These are phyloP conservation scores for Acanthurus tractus DNA, from an alignment of 2,797 vertebrate species.

Conservation along the genomic window DNA sequence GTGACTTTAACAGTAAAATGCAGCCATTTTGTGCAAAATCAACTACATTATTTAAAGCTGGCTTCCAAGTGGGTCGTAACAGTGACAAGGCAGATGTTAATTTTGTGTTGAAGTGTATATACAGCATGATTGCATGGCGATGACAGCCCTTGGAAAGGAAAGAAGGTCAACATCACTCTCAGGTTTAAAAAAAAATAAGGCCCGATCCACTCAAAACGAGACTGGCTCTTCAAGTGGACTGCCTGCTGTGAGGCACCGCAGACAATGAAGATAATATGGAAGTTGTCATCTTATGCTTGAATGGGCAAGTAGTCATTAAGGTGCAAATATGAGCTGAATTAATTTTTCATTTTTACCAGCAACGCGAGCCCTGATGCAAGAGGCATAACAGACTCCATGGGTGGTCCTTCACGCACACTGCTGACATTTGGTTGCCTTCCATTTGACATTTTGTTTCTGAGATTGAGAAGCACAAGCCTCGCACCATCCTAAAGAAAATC, in stretches of 20 bases:
- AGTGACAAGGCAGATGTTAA: conserved; percentile 47
- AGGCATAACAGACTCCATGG: conserved; percentile 40
- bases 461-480: background rate
- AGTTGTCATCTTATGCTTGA: conserved; percentile 46
- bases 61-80: conserved; percentile 21
- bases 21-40: conserved; percentile 49
- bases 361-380: conserved; percentile 39
- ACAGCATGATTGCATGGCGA: conserved; percentile 51
- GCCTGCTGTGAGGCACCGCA: conserved; percentile 39
- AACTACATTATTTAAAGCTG: conserved; percentile 48
- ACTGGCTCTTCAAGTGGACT: conserved; percentile 34
- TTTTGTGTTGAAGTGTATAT: conserved; percentile 39
- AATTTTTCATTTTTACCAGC: conserved; percentile 47
- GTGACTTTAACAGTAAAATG: conserved; percentile 13
- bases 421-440: conserved; percentile 8
- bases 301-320: conserved; percentile 61
- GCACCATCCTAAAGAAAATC: background rate
- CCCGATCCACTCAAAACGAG: conserved; percentile 35
- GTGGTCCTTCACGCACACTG: conserved; percentile 24
- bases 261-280: conserved; percentile 38
- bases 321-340: conserved; percentile 61
- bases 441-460: conserved; percentile 26
- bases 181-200: conserved; percentile 59
- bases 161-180: conserved; percentile 69
- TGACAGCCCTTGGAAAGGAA: conserved; percentile 41